Evolutionary conservation across 2,888 invertebrate species (phyloP), one percentile per base, ranked within the genome.

Genomic region (Acronicta psi): DNA sequence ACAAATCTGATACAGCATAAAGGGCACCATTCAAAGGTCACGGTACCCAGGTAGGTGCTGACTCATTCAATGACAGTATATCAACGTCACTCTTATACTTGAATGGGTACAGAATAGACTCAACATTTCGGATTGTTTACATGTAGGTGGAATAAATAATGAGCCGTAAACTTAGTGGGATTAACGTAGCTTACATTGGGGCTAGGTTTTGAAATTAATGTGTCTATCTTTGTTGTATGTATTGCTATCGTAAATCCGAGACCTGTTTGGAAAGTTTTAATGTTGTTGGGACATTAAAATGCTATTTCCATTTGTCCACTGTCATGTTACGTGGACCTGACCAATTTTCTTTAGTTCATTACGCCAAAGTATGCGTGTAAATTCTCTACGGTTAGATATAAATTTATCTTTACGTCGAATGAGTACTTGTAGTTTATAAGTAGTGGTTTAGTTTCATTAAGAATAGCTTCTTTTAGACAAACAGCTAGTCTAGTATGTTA

Each of bases 1-100:
- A 68, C 62, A 55, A 77, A 74, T 60, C 64, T 58, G 59, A 66
- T 74, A 69, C 45, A 54, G 31, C 34, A 52, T 16, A 51, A 62
- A 70, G 63, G 57, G 59, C 46, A 23, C n/a, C 38, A 38, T 44
- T 57, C 31, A 76, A 77, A 75, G 72, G 75, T 77, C 72, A 77
- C 43, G 44, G 58, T 57, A 16, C 51, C 31, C 34, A 56, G 50
- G 36, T 52, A 40, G 36, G 44, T 43, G 62, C 47, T 63, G 75
- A 69, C 54, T 75, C 77, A 77, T 52, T 56, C 47, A 38, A 25
- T 59, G 56, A 54, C 20, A 59, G 56, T 62, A 43, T 44, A 59
- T 69, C 57, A 66, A 62, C 34, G 60, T 63, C 60, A 61, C 38
- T 56, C 17, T 46, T 49, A 43, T 46, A 41, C 54, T 51, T 40